Conservation (phyloP, 2,113 vertebrate species). For the Cyprinodon tularosa region DNA sequence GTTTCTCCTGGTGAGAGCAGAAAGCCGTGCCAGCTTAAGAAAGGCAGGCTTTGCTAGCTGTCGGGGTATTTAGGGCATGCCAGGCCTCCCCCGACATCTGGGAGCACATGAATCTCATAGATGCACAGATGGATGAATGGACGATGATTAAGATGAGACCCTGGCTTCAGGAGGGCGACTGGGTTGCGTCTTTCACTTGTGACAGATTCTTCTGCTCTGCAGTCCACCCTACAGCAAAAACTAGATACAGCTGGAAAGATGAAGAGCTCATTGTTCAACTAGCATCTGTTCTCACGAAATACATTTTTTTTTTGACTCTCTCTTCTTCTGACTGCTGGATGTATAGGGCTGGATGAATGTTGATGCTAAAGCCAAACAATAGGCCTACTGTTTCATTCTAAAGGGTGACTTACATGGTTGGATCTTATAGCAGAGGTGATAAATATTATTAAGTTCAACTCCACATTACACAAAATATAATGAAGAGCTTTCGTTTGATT, state of each 20-base stretch:
- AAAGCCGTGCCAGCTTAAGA: constrained; percentile 53
- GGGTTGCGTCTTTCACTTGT: constrained; percentile 41
- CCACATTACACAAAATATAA: constrained; percentile 19
- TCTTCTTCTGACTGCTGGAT: not conserved
- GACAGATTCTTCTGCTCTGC: constrained; percentile 47
- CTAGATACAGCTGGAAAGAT: constrained; percentile 56
- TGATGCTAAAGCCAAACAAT: constrained; percentile 26
- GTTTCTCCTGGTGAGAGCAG: constrained; percentile 67
- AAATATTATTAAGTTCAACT: constrained; percentile 12
- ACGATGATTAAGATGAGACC: constrained; percentile 50
- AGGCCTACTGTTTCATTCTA: constrained; percentile 3
- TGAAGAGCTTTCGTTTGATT: not conserved
- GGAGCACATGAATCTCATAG: constrained; percentile 53
- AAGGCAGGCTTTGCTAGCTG: constrained; percentile 38
- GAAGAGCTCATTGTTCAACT: constrained; percentile 43
- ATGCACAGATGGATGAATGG: constrained; percentile 51
- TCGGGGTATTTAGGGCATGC: constrained; percentile 31
- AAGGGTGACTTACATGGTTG: not conserved
- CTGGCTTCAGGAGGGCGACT: constrained; percentile 31
- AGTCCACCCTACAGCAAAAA: constrained; percentile 35
- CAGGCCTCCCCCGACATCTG: constrained; percentile 34
- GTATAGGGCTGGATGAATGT: constrained; percentile 8
- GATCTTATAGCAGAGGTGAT: constrained; percentile 12
- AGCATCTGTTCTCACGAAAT: constrained; percentile 44
- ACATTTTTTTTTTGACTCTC: constrained; percentile 10